Conservation (phyloP, 1,140 invertebrate species). For the Oedothorax gibbosus region DNA sequence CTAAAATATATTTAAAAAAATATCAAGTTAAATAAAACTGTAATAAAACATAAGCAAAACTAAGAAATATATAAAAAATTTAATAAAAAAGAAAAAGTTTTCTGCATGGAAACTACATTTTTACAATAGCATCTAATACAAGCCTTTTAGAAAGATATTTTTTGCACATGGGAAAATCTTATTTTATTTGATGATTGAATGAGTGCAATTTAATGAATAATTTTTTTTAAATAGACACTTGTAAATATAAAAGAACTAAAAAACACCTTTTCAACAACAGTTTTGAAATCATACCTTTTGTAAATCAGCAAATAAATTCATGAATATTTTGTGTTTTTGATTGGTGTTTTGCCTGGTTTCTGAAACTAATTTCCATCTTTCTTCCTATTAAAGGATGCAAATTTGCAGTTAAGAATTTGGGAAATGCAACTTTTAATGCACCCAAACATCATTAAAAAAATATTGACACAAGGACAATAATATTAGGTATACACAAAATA, state of each 20-base stretch:
- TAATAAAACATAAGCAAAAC: neutral
- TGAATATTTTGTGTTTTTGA: conserved; percentile 26
- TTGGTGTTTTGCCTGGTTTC: conserved; percentile 28
- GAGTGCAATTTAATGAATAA: too few relatives aligned
- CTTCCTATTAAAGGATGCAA: conserved; percentile 11
- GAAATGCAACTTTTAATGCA: too few relatives aligned
- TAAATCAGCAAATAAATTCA: neutral
- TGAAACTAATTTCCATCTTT: conserved; percentile 22
- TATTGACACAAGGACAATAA: too few relatives aligned
- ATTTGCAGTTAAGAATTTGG: neutral
- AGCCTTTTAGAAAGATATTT: neutral
- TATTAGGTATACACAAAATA: too few relatives aligned
- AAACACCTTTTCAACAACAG: neutral
- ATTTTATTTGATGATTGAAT: neutral
- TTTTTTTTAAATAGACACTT: too few relatives aligned
- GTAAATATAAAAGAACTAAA: neutral
- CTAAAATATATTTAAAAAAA: conserved; percentile 14
- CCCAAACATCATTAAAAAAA: too few relatives aligned
- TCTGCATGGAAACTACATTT: too few relatives aligned
- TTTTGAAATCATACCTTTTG: conserved; percentile 3
- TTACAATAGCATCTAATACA: neutral
- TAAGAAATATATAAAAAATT: neutral
- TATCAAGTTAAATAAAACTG: neutral
- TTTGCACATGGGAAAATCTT: neutral
- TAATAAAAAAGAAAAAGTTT: too few relatives aligned